phyloP scores from a whole-genome alignment of 2,888 invertebrate species.

The Paralinhomoeus sp. region DNA sequence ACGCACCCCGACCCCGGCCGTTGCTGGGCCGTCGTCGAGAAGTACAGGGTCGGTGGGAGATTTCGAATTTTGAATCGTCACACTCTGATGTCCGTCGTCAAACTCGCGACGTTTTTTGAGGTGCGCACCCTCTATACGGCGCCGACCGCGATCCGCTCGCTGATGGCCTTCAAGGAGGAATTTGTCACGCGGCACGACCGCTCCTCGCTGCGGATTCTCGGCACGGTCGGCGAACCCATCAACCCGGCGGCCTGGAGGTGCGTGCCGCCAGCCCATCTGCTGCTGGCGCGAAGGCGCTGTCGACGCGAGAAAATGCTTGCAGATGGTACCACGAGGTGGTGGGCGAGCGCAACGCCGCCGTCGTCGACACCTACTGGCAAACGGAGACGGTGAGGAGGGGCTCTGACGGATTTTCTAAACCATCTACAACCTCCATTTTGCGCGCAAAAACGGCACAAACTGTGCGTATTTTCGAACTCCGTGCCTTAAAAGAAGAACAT shows the following conservation, averaged over 20 bases:
- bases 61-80: neutral
- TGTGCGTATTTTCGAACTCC: neutral
- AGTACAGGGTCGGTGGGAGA: constrained; percentile 41
- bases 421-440: too few relatives aligned
- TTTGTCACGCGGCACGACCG: constrained; percentile 20
- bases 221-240: constrained; percentile 95
- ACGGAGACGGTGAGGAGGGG: constrained; percentile 54
- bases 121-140: constrained; percentile 90
- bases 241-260: constrained; percentile 61
- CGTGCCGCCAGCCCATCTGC: too few relatives aligned
- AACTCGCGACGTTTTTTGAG: constrained; percentile 6
- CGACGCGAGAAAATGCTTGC: too few relatives aligned
- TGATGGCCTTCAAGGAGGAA: constrained; percentile 27
- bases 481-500: neutral
- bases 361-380: constrained; percentile 98
- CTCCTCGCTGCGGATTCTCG: constrained; percentile 50
- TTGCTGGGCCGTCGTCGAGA: constrained; percentile 74
- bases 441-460: neutral
- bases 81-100: too few relatives aligned
- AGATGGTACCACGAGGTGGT: constrained; percentile 23
- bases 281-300: too few relatives aligned
- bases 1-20: constrained; percentile 77
- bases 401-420: too few relatives aligned
- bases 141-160: constrained; percentile 80
- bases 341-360: constrained; percentile 39